Conservation (phyloP, 2,113 vertebrate genomes). For the Choloepus hoffmanni region DNA sequence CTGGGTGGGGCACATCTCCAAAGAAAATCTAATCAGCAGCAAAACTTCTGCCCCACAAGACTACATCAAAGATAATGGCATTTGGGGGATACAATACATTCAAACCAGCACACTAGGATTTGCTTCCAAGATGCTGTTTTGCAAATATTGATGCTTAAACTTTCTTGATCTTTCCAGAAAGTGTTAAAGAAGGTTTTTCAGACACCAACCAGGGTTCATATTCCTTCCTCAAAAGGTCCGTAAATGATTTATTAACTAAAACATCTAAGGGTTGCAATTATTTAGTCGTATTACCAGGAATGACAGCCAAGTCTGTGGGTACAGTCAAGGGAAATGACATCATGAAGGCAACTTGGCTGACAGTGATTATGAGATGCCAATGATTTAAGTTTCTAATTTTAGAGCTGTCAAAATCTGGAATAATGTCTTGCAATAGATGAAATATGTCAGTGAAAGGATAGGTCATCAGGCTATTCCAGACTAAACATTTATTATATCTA, state of each 20-base stretch:
- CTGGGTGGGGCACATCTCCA: no score
- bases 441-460: not conserved
- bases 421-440: not conserved
- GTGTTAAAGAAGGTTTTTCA: not conserved
- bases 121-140: not conserved
- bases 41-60: no score
- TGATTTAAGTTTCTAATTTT: not conserved
- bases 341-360: accelerated
- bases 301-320: not conserved
- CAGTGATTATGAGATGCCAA: not conserved
- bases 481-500: not conserved
- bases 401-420: not conserved
- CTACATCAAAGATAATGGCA: no score
- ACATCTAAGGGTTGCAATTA: not conserved
- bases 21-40: no score
- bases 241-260: not conserved
- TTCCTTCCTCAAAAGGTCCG: not conserved
- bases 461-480: not conserved
- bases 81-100: no score
- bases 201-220: not conserved
- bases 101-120: not conserved
- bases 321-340: not conserved
- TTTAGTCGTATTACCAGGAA: not conserved
- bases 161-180: not conserved
- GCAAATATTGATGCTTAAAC: not conserved